Conservation (phyloP, 2,113 vertebrate genomes). For the Sisor rabdophorus region DNA sequence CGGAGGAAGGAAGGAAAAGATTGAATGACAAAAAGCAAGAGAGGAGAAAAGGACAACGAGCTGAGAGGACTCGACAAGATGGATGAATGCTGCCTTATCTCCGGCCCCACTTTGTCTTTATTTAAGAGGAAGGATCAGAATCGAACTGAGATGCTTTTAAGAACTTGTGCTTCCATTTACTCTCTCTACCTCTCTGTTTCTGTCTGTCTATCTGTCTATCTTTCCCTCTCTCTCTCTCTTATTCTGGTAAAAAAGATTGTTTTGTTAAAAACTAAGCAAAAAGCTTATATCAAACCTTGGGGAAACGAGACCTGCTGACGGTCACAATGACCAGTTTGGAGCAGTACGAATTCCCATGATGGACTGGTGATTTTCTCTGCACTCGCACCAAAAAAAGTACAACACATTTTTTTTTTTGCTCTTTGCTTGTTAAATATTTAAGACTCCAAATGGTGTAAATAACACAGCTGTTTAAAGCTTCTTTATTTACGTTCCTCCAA, state of each 20-base stretch:
- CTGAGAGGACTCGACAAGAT: slow-evolving; percentile 1
- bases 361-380: too few relatives aligned
- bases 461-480: not conserved
- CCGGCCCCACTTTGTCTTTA: slow-evolving; percentile 16
- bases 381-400: too few relatives aligned
- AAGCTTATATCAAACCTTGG: not conserved
- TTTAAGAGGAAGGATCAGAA: slow-evolving; percentile 22
- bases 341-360: not conserved
- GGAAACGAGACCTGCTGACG: not conserved
- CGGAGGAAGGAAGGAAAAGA: not conserved
- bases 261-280: not conserved
- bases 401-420: too few relatives aligned
- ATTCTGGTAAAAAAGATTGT: not conserved
- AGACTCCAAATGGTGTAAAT: too few relatives aligned
- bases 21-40: not conserved
- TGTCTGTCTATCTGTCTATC: not conserved
- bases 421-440: too few relatives aligned
- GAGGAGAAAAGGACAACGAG: slow-evolving; percentile 11
- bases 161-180: slow-evolving; percentile 10
- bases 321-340: not conserved
- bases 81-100: slow-evolving; percentile 23
- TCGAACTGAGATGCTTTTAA: slow-evolving; percentile 21
- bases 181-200: not conserved
- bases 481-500: not conserved
- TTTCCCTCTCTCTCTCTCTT: not conserved